Evolutionary conservation across 2,888 invertebrate genomes (phyloP).

Genomic region (Keiferia lycopersicella): DNA sequence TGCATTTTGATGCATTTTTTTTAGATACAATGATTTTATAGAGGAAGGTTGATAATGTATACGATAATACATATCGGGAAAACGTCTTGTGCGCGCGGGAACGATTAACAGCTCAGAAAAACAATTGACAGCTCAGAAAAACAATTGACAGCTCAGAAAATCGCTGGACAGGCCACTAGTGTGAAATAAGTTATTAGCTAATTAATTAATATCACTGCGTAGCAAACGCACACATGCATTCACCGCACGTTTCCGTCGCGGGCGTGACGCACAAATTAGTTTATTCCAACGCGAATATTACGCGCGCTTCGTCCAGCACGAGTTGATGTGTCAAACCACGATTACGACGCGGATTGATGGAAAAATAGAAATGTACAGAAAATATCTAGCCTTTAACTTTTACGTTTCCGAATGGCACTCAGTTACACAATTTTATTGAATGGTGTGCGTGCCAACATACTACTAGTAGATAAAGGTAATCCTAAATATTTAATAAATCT

Average conservation of each 20-base stretch:
- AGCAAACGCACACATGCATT: not conserved
- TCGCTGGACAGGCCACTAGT: no score
- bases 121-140: no score
- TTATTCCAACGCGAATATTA: slow-evolving; percentile 46
- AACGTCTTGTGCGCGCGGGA: no score
- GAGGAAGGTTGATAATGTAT: no score
- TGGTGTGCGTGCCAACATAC: no score
- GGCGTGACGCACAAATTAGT: not conserved
- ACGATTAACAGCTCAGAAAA: no score
- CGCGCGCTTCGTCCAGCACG: slow-evolving; percentile 64
- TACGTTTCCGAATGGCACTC: not conserved
- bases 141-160: no score
- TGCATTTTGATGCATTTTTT: no score
- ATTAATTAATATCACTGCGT: slow-evolving; percentile 8
- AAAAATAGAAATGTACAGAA: not conserved
- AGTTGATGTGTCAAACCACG: slow-evolving; percentile 65
- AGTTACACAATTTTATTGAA: not conserved
- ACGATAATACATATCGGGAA: no score
- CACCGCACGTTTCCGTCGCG: not conserved
- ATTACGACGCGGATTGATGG: not conserved
- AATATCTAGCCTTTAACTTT: not conserved
- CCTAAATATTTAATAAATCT: no score
- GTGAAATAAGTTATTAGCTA: slow-evolving; percentile 1
- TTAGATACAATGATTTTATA: no score
- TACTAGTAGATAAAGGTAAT: no score